Conservation (phyloP, 1,140 invertebrate genomes). For the Aricia agestis region DNA sequence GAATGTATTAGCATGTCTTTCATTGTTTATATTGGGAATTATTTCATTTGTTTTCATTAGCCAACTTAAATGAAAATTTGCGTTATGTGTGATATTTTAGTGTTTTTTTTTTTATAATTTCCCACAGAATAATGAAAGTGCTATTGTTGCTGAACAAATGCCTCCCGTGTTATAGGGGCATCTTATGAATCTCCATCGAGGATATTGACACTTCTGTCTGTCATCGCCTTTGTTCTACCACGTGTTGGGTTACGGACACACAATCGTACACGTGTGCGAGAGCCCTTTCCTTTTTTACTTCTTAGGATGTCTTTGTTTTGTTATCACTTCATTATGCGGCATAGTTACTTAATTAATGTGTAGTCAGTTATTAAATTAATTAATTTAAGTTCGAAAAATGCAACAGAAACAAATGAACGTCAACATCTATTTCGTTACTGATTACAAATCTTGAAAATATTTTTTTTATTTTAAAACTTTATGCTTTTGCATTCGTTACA, state of each 20-base stretch:
- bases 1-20: constrained; percentile 29
- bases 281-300: constrained; percentile 35
- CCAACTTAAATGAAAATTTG: neutral
- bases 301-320: constrained; percentile 23
- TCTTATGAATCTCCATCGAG: constrained; percentile 58
- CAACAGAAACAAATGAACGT: neutral
- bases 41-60: neutral
- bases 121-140: constrained; percentile 57
- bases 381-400: neutral
- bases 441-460: too few relatives aligned
- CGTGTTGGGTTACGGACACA: constrained; percentile 63
- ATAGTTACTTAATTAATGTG: neutral
- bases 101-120: constrained; percentile 37
- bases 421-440: neutral
- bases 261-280: constrained; percentile 56
- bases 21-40: neutral
- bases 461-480: too few relatives aligned
- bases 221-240: constrained; percentile 60
- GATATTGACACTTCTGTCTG: constrained; percentile 71
- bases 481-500: too few relatives aligned
- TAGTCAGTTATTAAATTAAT: neutral
- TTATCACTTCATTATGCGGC: neutral
- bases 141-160: constrained; percentile 55
- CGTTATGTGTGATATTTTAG: neutral
- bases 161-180: constrained; percentile 56